These are phyloP conservation scores for Acanthococcus lagerstroemiae DNA, from an alignment of 2,888 invertebrate species.

Conservation along the genomic window DNA sequence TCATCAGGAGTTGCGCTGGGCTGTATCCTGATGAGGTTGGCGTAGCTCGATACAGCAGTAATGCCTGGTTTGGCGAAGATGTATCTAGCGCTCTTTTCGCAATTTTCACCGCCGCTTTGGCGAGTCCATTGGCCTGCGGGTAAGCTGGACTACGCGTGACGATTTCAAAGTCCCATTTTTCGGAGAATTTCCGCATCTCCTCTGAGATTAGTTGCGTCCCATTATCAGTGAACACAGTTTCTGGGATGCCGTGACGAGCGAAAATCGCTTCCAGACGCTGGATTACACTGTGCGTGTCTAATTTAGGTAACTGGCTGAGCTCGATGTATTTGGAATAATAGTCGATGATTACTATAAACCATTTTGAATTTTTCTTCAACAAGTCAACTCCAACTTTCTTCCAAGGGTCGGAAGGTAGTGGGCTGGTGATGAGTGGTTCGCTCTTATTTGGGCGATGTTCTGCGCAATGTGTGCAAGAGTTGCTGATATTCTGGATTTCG, in stretches of 20 bases:
- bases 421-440: background rate
- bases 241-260: background rate
- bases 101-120: background rate
- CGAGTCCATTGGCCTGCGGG: slow-evolving; percentile 1
- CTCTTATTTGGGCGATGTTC: background rate
- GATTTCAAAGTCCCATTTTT: background rate
- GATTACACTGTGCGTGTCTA: background rate
- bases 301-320: background rate
- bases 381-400: slow-evolving; percentile 7
- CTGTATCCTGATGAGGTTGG: too few species aligned
- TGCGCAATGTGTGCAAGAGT: background rate
- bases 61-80: too few species aligned
- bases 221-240: background rate
- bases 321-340: too few species aligned
- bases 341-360: background rate
- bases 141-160: background rate
- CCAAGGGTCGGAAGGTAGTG: background rate
- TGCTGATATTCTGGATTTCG: slow-evolving; percentile 1
- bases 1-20: too few species aligned
- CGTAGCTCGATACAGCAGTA: too few species aligned
- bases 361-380: background rate
- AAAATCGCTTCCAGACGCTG: background rate
- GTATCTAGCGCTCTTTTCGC: background rate
- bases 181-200: background rate
- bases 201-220: background rate